Conservation (phyloP, 2,113 vertebrate genomes). For the Ictalurus punctatus region DNA sequence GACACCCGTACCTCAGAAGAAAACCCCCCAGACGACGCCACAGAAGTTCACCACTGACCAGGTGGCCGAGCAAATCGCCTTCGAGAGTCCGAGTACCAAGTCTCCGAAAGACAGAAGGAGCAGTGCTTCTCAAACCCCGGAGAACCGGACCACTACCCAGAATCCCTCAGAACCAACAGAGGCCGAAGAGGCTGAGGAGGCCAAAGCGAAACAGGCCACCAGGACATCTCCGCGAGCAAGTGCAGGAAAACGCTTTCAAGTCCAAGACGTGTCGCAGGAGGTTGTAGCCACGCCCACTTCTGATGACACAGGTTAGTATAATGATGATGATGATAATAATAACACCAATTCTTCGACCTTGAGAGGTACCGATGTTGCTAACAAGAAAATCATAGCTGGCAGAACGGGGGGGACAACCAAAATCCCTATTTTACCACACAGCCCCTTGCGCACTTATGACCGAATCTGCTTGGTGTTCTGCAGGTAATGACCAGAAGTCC, state of each 20-base stretch:
- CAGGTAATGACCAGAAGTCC: conserved; percentile 41
- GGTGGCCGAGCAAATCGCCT: conserved; percentile 57
- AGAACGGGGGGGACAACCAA: not conserved
- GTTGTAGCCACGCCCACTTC: conserved; percentile 35
- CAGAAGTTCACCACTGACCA: conserved; percentile 55
- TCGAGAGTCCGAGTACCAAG: conserved; percentile 12
- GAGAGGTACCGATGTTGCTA: not conserved
- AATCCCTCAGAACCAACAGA: not conserved
- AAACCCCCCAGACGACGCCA: conserved; percentile 40
- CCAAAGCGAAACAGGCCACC: not conserved
- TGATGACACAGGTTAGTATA: conserved; percentile 24
- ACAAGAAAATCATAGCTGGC: not conserved
- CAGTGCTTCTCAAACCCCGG: not conserved
- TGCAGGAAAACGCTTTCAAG: conserved; percentile 41
- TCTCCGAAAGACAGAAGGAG: conserved; percentile 59
- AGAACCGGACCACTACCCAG: not conserved
- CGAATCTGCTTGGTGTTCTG: not conserved
- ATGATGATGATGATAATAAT: too few species aligned
- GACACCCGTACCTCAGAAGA: conserved; percentile 46
- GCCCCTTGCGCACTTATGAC: not conserved
- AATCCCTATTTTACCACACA: not conserved
- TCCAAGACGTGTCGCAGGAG: conserved; percentile 38
- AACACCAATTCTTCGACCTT: too few species aligned
- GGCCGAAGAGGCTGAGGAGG: not conserved
- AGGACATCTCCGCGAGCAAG: conserved; percentile 59